A percentile compares a stretch with the other conserved stretches of the same genome.
Evolutionary conservation across 2,888 invertebrate genomes (phyloP).

Genomic region (Anarsia innoxiella): DNA sequence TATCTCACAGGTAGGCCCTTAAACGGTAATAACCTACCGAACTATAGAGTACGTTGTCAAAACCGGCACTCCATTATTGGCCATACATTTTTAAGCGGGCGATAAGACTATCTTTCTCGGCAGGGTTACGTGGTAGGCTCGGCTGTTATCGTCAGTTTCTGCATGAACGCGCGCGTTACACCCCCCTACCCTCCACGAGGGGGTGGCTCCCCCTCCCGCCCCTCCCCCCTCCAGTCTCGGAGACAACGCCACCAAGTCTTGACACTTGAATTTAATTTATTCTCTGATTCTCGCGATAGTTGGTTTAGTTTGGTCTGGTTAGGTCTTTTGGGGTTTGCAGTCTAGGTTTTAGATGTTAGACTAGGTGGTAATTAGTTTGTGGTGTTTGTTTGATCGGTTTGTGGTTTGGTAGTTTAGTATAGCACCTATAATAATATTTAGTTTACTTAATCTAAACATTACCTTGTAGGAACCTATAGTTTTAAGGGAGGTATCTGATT

Average conservation of each 20-base stretch:
- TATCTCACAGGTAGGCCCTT: slow-evolving; percentile 27
- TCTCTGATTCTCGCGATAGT: slow-evolving; percentile 24
- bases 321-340: background rate
- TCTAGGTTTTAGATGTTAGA: no score
- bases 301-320: slow-evolving; percentile 10
- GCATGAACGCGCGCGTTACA: slow-evolving; percentile 72
- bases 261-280: slow-evolving; percentile 70
- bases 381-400: no score
- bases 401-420: no score
- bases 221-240: slow-evolving; percentile 24
- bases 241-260: slow-evolving; percentile 58
- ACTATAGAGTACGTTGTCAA: slow-evolving; percentile 42
- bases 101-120: slow-evolving; percentile 53
- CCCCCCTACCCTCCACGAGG: slow-evolving; percentile 19
- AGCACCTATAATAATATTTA: no score
- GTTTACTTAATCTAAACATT: no score
- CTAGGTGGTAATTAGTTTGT: no score
- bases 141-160: slow-evolving; percentile 71
- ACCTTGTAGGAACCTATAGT: no score
- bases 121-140: slow-evolving; percentile 72
- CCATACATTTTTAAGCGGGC: slow-evolving; percentile 65
- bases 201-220: slow-evolving; percentile 17
- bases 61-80: slow-evolving; percentile 51
- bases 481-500: no score
- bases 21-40: slow-evolving; percentile 19